Conservation (phyloP, 1,140 invertebrate genomes). For the Pseudomyrmex flavicornis region DNA sequence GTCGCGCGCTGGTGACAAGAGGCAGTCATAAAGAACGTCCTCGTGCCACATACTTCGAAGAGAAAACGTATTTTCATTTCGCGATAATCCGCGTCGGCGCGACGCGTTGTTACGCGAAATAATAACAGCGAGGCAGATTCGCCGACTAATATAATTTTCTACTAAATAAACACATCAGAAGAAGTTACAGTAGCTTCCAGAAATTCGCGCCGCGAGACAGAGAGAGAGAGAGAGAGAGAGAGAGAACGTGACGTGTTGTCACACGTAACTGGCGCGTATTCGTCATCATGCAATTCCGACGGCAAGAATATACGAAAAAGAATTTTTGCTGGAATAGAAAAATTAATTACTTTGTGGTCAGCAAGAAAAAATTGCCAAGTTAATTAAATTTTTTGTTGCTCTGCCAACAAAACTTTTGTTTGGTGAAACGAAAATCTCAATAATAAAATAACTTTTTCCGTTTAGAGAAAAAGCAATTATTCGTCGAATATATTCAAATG, state of each 20-base stretch:
- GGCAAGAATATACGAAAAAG: no score
- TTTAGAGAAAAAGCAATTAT: no score
- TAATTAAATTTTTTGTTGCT: no score
- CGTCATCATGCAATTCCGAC: no score
- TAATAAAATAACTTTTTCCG: no score
- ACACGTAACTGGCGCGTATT: background rate
- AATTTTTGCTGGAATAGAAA: no score
- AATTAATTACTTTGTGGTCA: no score
- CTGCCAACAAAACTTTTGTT: no score
- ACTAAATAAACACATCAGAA: conserved; percentile 28
- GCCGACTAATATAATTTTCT: conserved; percentile 41
- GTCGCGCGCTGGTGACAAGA: conserved; percentile 60
- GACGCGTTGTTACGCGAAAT: conserved; percentile 6
- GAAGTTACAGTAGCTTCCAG: background rate
- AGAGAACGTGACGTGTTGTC: background rate
- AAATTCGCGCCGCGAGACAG: background rate
- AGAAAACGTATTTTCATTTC: conserved; percentile 66
- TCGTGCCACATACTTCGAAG: conserved; percentile 67
- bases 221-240: no score
- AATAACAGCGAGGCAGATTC: conserved; percentile 1
- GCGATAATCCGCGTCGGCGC: conserved; percentile 34
- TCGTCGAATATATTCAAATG: no score
- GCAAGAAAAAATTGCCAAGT: no score
- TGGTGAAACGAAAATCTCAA: no score
- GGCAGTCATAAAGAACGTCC: conserved; percentile 69